Percentiles rank a stretch among this genome's conserved stretches.
Evolutionary conservation across 1,140 invertebrate species (phyloP).

Genomic region (Fopius arisanus): DNA sequence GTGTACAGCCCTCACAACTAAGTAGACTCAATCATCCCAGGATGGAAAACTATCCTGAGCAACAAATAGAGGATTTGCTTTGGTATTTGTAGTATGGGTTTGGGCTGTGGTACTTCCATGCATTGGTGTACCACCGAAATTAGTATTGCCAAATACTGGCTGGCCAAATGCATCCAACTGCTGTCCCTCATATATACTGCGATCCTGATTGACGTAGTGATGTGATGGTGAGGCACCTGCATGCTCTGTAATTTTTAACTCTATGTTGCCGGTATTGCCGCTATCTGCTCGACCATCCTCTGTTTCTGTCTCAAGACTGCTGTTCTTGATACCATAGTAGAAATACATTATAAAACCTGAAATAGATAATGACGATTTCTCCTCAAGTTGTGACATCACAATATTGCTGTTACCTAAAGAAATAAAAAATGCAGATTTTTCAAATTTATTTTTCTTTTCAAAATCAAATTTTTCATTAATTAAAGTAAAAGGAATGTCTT

Average conservation of each 20-base stretch:
- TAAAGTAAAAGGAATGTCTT: too few relatives aligned
- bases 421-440: too few relatives aligned
- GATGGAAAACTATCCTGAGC: conserved; percentile 61
- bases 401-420: too few relatives aligned
- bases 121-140: conserved; percentile 53
- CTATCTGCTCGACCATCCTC: conserved; percentile 43
- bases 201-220: conserved; percentile 38
- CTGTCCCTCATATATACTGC: conserved; percentile 51
- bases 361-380: conserved; percentile 28
- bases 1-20: not conserved
- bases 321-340: conserved; percentile 90
- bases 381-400: too few relatives aligned
- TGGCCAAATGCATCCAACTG: conserved; percentile 60
- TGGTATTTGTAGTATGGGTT: conserved; percentile 14
- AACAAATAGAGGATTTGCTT: conserved; percentile 54
- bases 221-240: conserved; percentile 49
- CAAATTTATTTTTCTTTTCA: too few relatives aligned
- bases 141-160: conserved; percentile 59
- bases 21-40: conserved; percentile 64
- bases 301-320: conserved; percentile 71
- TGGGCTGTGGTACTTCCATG: conserved; percentile 29
- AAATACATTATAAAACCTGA: conserved; percentile 88
- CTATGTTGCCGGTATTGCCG: conserved; percentile 59
- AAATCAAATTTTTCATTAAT: too few relatives aligned
- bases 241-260: conserved; percentile 65